Percentiles rank a stretch among this genome's conserved stretches.
These are phyloP conservation scores for Amphipoea oculea DNA, from an alignment of 2,888 invertebrate genomes.

Conservation along the genomic window DNA sequence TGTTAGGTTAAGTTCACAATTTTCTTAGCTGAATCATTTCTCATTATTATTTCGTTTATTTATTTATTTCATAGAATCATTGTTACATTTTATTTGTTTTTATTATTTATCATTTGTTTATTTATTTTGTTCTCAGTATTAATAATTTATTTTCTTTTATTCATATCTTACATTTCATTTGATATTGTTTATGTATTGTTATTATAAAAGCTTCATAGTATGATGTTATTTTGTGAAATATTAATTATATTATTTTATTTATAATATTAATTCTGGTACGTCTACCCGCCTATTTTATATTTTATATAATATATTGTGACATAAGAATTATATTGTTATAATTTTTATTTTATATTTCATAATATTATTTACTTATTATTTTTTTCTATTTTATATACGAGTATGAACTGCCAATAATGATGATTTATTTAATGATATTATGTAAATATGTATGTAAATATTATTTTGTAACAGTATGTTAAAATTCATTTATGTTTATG, in stretches of 20 bases:
- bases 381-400: background rate
- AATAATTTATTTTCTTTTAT: conserved; percentile 14
- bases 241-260: conserved; percentile 17
- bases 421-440: background rate
- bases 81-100: background rate
- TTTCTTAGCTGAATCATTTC: conserved; percentile 14
- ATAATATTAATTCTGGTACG: background rate
- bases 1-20: conserved; percentile 64
- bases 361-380: background rate
- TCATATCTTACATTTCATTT: conserved; percentile 24
- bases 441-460: conserved; percentile 3
- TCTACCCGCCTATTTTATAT: conserved; percentile 35
- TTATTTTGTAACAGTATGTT: background rate
- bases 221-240: conserved; percentile 19
- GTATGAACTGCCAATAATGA: background rate
- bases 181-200: background rate
- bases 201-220: background rate
- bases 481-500: conserved; percentile 3
- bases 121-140: background rate
- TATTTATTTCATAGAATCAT: background rate
- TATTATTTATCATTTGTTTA: background rate
- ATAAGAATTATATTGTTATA: background rate
- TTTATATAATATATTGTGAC: background rate
- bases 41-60: background rate
- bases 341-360: background rate